A percentile compares a stretch with the other conserved stretches of the same genome.
phyloP scores from a whole-genome alignment of 2,113 vertebrate genomes.

The Terrapene triunguis region DNA sequence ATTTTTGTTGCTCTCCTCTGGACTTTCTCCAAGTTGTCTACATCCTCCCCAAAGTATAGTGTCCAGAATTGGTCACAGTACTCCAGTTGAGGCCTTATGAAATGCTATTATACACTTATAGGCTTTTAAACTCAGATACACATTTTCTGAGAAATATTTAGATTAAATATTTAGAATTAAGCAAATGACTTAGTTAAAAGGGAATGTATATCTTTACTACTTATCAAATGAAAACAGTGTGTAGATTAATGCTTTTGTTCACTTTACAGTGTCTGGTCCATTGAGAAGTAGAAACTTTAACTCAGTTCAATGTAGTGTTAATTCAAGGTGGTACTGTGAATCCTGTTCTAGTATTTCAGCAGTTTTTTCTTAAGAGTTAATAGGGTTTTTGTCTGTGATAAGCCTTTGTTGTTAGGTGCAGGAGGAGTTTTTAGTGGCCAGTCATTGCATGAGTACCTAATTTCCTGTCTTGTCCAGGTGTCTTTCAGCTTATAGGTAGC shows the following conservation, averaged over 20 bases:
- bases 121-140: background rate
- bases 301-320: background rate
- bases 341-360: background rate
- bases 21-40: background rate
- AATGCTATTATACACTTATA: background rate
- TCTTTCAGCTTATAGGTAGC: background rate
- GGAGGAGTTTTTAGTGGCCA: background rate
- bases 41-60: background rate
- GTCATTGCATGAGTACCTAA: background rate
- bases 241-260: background rate
- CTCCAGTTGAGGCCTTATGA: background rate
- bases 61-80: background rate
- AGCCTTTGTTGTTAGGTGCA: background rate
- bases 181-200: background rate
- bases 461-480: constrained; percentile 1
- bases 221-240: background rate
- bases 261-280: background rate
- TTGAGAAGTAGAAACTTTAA: background rate
- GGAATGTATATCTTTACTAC: background rate
- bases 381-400: background rate
- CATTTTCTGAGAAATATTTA: constrained; percentile 1
- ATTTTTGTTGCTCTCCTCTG: background rate
- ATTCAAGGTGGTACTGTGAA: background rate
- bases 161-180: background rate
- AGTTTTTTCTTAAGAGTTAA: background rate